Conservation (phyloP, 2,888 invertebrate species). For the Mongoloraphidia duomilia region DNA sequence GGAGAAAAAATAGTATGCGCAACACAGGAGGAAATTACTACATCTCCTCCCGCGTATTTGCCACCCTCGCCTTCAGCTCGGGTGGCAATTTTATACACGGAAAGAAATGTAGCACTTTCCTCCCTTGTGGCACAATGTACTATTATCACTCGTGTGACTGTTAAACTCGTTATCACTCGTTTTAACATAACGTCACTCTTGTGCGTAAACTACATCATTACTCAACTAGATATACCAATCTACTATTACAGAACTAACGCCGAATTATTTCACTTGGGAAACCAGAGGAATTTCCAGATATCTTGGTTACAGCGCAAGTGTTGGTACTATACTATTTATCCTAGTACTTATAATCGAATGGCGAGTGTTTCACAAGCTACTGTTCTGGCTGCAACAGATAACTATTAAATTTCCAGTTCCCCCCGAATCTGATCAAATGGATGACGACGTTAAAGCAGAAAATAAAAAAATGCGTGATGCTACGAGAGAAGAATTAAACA, state of each 20-base stretch:
- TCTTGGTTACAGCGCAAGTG: constrained; percentile 39
- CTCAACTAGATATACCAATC: too few species aligned
- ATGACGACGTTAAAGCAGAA: constrained; percentile 42
- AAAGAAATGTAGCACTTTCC: too few species aligned
- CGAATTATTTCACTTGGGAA: constrained; percentile 44
- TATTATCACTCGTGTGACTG: too few species aligned
- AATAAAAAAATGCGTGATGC: constrained; percentile 31
- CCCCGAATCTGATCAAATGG: constrained; percentile 21
- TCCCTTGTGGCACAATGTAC: too few species aligned
- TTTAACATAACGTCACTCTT: too few species aligned
- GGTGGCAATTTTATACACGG: too few species aligned
- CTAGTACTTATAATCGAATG: constrained; percentile 52
- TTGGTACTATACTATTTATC: constrained; percentile 42
- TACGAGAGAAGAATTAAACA: constrained; percentile 23
- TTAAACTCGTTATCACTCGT: too few species aligned
- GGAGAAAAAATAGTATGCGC: too few species aligned
- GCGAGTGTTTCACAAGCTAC: constrained; percentile 34
- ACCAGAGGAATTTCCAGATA: constrained; percentile 56
- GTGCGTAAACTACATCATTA: too few species aligned
- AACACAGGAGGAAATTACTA: too few species aligned
- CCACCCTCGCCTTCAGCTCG: too few species aligned
- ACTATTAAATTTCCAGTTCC: constrained; percentile 19
- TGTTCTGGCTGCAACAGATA: constrained; percentile 19
- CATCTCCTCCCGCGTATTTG: too few species aligned
- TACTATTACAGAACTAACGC: not conserved